Evolutionary conservation across 2,888 invertebrate genomes (phyloP).

Genomic region (Polia nebulosa): DNA sequence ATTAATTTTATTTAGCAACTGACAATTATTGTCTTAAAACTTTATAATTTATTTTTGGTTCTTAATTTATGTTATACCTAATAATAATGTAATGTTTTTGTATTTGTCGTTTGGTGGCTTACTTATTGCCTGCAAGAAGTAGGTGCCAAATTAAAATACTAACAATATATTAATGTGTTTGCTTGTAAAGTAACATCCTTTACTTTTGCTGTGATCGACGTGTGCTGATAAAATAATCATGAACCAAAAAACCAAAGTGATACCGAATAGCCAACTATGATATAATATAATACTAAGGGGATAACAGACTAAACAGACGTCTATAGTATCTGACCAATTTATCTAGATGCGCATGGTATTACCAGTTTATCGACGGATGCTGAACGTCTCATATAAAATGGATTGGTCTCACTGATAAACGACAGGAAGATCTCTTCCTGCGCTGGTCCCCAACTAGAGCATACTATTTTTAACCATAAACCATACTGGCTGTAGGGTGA

Average conservation of each 20-base stretch:
- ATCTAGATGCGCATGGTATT: too few relatives aligned
- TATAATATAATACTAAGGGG: background rate
- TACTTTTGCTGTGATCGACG: background rate
- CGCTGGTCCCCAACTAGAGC: conserved; percentile 3
- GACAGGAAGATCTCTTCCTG: conserved; percentile 30
- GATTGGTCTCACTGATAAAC: conserved; percentile 11
- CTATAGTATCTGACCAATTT: too few relatives aligned
- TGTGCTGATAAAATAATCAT: background rate
- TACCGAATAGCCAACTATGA: background rate
- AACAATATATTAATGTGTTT: conserved; percentile 44
- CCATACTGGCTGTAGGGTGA: background rate
- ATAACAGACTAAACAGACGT: background rate
- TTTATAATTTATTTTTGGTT: conserved; percentile 55
- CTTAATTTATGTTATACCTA: conserved; percentile 46
- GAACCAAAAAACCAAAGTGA: background rate
- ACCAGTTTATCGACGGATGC: conserved; percentile 19
- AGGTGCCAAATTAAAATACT: conserved; percentile 69
- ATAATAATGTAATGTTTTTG: conserved; percentile 29
- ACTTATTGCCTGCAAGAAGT: conserved; percentile 58
- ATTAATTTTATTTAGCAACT: conserved; percentile 48
- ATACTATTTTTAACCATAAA: conserved; percentile 21
- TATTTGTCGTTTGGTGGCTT: conserved; percentile 57
- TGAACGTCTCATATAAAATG: conserved; percentile 4
- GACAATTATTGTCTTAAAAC: conserved; percentile 45
- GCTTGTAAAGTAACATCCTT: conserved; percentile 26